Conservation (phyloP, 1,140 invertebrate genomes). For the Apis florea region DNA sequence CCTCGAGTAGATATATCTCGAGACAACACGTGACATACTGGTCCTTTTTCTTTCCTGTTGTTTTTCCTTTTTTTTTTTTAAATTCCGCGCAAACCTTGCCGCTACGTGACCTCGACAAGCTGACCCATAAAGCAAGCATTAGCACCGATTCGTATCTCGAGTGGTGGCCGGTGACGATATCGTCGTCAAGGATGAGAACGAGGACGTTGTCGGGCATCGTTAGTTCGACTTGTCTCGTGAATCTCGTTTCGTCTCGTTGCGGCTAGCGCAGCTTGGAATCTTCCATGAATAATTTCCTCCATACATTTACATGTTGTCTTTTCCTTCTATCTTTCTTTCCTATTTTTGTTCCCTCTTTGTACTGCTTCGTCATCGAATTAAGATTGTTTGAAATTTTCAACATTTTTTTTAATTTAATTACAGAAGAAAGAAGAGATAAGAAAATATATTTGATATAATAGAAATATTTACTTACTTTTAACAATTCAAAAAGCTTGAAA, state of each 20-base stretch:
- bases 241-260: conserved; percentile 71
- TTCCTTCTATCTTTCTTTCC: neutral
- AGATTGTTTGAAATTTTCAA: too few relatives aligned
- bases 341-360: neutral
- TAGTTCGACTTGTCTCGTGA: conserved; percentile 61
- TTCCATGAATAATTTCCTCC: conserved; percentile 73
- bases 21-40: neutral
- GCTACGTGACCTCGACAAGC: conserved; percentile 34
- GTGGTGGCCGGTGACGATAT: neutral
- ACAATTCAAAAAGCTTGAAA: too few relatives aligned
- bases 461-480: too few relatives aligned
- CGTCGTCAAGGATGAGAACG: conserved; percentile 4
- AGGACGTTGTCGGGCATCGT: conserved; percentile 28
- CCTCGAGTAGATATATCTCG: neutral
- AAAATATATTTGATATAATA: too few relatives aligned
- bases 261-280: conserved; percentile 59
- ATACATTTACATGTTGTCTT: conserved; percentile 59
- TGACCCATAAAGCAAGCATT: conserved; percentile 67
- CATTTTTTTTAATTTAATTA: too few relatives aligned
- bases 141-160: conserved; percentile 68
- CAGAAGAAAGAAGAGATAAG: too few relatives aligned
- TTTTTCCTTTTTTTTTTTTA: conserved; percentile 45
- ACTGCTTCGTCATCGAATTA: too few relatives aligned
- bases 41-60: conserved; percentile 19
- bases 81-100: conserved; percentile 57